Evolutionary conservation across 2,888 invertebrate species (phyloP), one percentile per base, ranked within the genome.

Genomic region (Hirtodrosophila duncani): DNA sequence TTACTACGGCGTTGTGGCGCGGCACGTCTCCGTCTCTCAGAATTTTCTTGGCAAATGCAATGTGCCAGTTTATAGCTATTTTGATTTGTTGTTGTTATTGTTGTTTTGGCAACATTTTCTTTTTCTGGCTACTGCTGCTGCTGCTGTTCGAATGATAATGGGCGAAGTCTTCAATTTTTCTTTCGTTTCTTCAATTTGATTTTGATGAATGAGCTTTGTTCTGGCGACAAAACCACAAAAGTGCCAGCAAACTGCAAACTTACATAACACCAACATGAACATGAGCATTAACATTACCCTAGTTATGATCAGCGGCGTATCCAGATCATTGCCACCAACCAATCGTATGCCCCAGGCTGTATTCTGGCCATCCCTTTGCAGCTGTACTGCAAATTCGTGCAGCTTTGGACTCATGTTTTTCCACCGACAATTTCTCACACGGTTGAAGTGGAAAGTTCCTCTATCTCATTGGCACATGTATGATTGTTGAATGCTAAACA

Each of bases 271-370:
- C 37, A 31, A 11, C 11, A 2, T 13, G 1, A 23, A 21, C 13
- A 13, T 8, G 7, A 18, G 23, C 10, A 21, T 30, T 58, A 60
- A 45, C 23, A 38, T 90, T 91, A 96, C 96, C 92, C 93, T 92
- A 67, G 95, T 95, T 86, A 96, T 92, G 87, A 95, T 92, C 85
- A 96, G 90, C 59, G 96, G 95, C 39, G 94, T 92, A 83, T 93
- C 92, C 82, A 95, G 91, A 89, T 96, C 95, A 66, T 93, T 90
- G 75, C 95, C 95, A 75, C 96, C 96, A 66, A 94, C 93, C 71
- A 96, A 89, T 78, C 95, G 91, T 80, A 96, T 93, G 53, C 96
- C 96, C 95, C 95, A 96, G 82, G 92, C 92, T 81, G 91, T 91
- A 70, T 90, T 90, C 70, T 90, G 89, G 81, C 90, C 90, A 80